phyloP scores from a whole-genome alignment of 2,113 vertebrate species.

The Passer montanus region DNA sequence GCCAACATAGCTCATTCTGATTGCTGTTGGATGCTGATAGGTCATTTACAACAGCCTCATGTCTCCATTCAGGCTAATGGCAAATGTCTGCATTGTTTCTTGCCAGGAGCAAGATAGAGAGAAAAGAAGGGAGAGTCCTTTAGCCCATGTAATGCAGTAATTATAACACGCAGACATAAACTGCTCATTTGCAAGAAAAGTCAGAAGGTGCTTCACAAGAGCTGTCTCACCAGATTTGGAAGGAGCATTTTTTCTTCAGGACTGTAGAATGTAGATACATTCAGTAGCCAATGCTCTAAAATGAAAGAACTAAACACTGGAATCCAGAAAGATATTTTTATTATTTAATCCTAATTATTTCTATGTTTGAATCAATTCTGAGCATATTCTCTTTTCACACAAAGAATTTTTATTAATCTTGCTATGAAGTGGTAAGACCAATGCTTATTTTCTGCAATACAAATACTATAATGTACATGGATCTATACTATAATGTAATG shows the following conservation, averaged over 20 bases:
- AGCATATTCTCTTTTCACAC: not conserved
- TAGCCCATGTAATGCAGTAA: not conserved
- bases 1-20: not conserved
- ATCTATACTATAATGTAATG: not conserved
- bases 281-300: not conserved
- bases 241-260: not conserved
- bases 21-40: constrained; percentile 7
- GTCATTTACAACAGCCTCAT: not conserved
- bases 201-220: not conserved
- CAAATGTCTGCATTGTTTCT: constrained; percentile 4
- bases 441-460: not conserved
- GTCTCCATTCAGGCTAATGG: not conserved
- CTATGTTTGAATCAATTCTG: not conserved
- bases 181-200: not conserved
- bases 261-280: not conserved
- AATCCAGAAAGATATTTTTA: not conserved
- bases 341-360: not conserved
- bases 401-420: not conserved
- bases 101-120: not conserved
- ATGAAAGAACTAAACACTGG: not conserved
- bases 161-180: not conserved
- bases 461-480: not conserved
- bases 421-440: not conserved
- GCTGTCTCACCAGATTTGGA: not conserved
- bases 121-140: not conserved